Percentiles rank a stretch among this genome's conserved stretches.
Evolutionary conservation across 2,113 vertebrate genomes (phyloP).

Genomic region (Hippolais icterina): DNA sequence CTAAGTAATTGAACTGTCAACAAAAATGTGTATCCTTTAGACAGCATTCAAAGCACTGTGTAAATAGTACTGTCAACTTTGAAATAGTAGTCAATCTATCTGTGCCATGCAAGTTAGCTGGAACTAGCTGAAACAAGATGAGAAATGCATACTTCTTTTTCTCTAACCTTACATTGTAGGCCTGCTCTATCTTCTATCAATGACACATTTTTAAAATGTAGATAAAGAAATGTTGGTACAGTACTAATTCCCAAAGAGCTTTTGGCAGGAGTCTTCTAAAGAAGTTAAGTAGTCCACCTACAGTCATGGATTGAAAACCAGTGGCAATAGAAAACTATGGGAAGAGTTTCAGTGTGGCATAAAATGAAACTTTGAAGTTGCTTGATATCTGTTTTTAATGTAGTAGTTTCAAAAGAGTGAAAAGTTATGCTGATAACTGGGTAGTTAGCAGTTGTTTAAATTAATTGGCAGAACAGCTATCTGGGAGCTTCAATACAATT

Average conservation of each 20-base stretch:
- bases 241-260: not conserved
- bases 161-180: not conserved
- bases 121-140: not conserved
- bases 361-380: not conserved
- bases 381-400: not conserved
- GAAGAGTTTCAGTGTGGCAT: not conserved
- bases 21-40: not conserved
- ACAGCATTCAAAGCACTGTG: not conserved
- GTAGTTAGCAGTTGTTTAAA: not conserved
- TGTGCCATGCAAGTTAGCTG: not conserved
- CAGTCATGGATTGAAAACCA: not conserved
- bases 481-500: not conserved
- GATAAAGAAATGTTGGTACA: not conserved
- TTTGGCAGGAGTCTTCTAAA: not conserved
- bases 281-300: not conserved
- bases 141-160: not conserved
- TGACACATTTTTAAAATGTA: not conserved
- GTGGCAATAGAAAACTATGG: not conserved
- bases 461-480: not conserved
- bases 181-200: not conserved
- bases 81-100: not conserved
- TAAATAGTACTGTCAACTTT: not conserved
- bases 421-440: not conserved
- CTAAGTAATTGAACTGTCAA: not conserved
- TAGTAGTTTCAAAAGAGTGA: not conserved